A percentile compares a stretch with the other conserved stretches of the same genome.
Conservation (phyloP, 2,113 vertebrate genomes). For the Gopherus evgoodei region DNA sequence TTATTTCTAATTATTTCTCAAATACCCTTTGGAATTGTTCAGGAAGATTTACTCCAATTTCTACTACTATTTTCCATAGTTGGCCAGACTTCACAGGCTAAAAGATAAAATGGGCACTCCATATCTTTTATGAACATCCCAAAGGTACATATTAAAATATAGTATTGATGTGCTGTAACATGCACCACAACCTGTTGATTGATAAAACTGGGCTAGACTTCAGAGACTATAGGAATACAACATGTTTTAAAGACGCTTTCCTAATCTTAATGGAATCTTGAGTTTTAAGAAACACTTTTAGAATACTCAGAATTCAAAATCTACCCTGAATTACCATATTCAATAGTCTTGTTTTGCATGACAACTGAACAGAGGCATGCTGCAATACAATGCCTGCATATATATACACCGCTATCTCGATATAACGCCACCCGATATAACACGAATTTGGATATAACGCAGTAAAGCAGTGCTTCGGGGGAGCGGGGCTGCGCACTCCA, state of each 20-base stretch:
- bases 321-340: not conserved
- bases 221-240: slow-evolving; percentile 44
- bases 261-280: slow-evolving; percentile 33
- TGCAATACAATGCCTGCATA: not conserved
- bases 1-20: slow-evolving; percentile 76
- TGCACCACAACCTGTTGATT: slow-evolving; percentile 61
- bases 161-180: slow-evolving; percentile 46
- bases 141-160: slow-evolving; percentile 48
- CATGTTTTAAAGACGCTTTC: slow-evolving; percentile 46
- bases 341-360: not conserved
- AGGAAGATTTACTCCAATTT: slow-evolving; percentile 71
- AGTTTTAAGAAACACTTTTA: not conserved
- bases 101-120: slow-evolving; percentile 67
- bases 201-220: slow-evolving; percentile 28
- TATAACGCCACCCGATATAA: too few relatives aligned
- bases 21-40: slow-evolving; percentile 72
- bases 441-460: too few relatives aligned
- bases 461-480: too few relatives aligned
- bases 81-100: slow-evolving; percentile 67
- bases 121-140: slow-evolving; percentile 67
- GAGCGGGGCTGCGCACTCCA: too few relatives aligned
- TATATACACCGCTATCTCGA: not conserved
- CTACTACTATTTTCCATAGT: slow-evolving; percentile 66
- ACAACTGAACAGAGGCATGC: fast-evolving
- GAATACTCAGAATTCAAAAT: slow-evolving; percentile 31